Evolutionary conservation across 2,888 invertebrate genomes (phyloP), one percentile per base, ranked within the genome.

Genomic region (Venusia cambrica): DNA sequence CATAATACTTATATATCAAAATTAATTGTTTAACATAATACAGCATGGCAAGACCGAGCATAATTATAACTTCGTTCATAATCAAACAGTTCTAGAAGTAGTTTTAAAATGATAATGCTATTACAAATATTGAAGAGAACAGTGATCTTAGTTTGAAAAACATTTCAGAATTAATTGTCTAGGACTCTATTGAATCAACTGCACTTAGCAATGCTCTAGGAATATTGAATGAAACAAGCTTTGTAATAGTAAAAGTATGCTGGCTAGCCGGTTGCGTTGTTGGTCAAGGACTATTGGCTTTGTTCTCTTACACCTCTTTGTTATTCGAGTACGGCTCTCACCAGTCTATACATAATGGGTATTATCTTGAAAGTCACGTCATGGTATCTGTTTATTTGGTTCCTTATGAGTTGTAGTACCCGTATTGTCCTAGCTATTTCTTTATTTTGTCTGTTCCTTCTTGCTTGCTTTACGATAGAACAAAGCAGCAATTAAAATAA

Each of bases 261-360:
- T 56, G 49, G 40, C 48, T 57, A 48, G 61, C 63, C 60, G 63
- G 61, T 64, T 52, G 45, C 45, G 47, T 53, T 64, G 53, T 63
- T 65, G 67, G 75, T 76, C 80, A 81, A 80, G 80, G 80, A 73
- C 74, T 60, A 64, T 57, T 48, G 46, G 57, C 71, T 73, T 78
- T 74, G 70, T 71, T 69, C 68, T 62, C 53, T 41, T 22, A 48
- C 38, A 51, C 44, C 52, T 54, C 48, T 55, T 54, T 61, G 59
- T 59, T 56, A 35, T 41, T 50, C 35, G 33, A 47, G 37, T 45
- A 29, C 38, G 15, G 18, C 36, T 39, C 34, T 45, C 22, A 37
- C 34, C 16, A 18, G n/a, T 17, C 12, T 31, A 26, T 27, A 31
- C 15, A 27, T 37, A 30, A 31, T 31, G n/a, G n/a, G n/a, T 27